Conservation (phyloP, 1,140 invertebrate species). For the Philopotamus ludificatus region DNA sequence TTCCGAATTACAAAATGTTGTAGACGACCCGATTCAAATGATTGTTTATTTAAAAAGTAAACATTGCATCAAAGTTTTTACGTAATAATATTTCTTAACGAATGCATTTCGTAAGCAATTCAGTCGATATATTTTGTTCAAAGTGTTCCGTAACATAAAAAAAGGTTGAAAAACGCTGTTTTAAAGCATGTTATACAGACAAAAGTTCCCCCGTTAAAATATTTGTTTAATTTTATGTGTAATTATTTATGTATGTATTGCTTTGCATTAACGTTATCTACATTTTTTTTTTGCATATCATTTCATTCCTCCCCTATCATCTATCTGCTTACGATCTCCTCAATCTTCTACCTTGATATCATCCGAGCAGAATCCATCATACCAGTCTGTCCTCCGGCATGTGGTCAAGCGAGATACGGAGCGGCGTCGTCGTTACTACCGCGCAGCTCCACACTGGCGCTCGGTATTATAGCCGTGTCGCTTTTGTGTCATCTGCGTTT, state of each 20-base stretch:
- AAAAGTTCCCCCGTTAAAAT: too few species aligned
- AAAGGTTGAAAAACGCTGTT: too few species aligned
- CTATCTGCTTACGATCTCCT: background rate
- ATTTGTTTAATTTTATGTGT: conserved; percentile 10
- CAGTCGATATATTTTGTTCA: too few species aligned
- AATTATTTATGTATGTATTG: conserved; percentile 9
- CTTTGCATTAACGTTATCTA: conserved; percentile 11
- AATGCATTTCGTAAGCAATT: too few species aligned
- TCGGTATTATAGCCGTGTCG: conserved; percentile 50
- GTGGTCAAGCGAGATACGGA: conserved; percentile 70
- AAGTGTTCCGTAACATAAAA: too few species aligned
- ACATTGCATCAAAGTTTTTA: too few species aligned
- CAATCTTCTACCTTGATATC: background rate
- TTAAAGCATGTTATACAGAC: too few species aligned
- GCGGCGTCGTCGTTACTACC: conserved; percentile 50
- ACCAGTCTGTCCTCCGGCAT: conserved; percentile 89
- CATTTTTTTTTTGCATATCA: conserved; percentile 1
- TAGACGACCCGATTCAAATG: too few species aligned
- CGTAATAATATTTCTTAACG: too few species aligned
- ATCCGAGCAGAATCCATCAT: conserved; percentile 76
- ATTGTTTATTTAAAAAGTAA: too few species aligned
- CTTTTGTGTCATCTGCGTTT: conserved; percentile 38
- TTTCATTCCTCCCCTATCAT: background rate
- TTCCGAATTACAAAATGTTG: too few species aligned
- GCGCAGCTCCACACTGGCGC: conserved; percentile 46